Percentiles rank a stretch among this genome's conserved stretches.
These are phyloP conservation scores for Hemicentrotus pulcherrimus DNA, from an alignment of 35 echinoderm and acorn worm species.

Conservation along the genomic window DNA sequence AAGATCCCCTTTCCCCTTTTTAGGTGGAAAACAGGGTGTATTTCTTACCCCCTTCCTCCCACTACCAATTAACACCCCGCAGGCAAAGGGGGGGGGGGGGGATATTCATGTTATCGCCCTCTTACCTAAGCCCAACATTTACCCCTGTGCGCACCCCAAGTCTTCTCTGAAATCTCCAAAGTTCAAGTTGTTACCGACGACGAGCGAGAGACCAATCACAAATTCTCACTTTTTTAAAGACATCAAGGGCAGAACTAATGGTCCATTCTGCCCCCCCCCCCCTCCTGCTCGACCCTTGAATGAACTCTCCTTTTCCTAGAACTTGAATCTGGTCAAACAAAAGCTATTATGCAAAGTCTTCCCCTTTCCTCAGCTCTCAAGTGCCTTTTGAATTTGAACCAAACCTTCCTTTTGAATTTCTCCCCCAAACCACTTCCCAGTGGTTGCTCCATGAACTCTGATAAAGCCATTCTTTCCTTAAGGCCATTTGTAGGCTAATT, in stretches of 20 bases:
- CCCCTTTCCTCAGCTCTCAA: background rate
- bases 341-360: background rate
- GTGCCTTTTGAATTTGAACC: background rate
- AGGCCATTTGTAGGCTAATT: background rate
- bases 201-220: background rate
- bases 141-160: background rate
- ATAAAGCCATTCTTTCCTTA: background rate
- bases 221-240: background rate
- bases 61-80: background rate
- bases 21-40: background rate
- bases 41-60: background rate
- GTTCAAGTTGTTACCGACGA: background rate
- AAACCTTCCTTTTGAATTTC: background rate
- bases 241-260: background rate
- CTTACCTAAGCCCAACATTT: background rate
- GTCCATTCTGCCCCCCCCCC: background rate
- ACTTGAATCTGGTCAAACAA: background rate
- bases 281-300: background rate
- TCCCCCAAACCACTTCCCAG: background rate
- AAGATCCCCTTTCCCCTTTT: background rate
- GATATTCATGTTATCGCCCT: constrained; percentile 8
- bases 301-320: background rate
- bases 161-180: background rate
- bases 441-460: background rate
- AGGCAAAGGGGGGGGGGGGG: background rate